Conservation (phyloP, 2,888 invertebrate species). For the Tachystola acroxantha region DNA sequence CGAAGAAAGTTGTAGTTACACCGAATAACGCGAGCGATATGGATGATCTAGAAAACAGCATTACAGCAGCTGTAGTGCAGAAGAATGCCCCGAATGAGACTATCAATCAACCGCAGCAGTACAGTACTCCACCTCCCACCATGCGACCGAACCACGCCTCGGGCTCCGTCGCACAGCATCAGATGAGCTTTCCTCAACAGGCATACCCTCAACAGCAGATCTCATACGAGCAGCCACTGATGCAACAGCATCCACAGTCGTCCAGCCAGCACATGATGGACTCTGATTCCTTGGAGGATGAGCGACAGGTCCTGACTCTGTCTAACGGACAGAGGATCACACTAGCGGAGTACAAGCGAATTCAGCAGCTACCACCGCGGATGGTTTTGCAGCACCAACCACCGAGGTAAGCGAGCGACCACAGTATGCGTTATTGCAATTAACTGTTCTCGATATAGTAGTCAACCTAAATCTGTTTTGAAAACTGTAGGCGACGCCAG, state of each 20-base stretch:
- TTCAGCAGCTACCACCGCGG: constrained; percentile 54
- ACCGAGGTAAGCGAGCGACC: constrained; percentile 8
- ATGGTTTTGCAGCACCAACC: constrained; percentile 43
- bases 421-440: no score
- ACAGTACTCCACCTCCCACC: constrained; percentile 42
- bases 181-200: constrained; percentile 45
- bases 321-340: constrained; percentile 63
- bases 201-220: constrained; percentile 41
- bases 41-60: constrained; percentile 75
- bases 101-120: constrained; percentile 41
- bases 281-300: constrained; percentile 55
- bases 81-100: constrained; percentile 52
- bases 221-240: constrained; percentile 42
- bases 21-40: constrained; percentile 68
- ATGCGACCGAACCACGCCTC: constrained; percentile 36
- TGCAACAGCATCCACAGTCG: constrained; percentile 44
- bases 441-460: background rate
- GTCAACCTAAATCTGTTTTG: no score
- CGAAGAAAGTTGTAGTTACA: constrained; percentile 62
- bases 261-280: constrained; percentile 54
- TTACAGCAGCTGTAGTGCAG: constrained; percentile 69
- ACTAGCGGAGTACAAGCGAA: constrained; percentile 62
- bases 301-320: constrained; percentile 57
- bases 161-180: constrained; percentile 28
- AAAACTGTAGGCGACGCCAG: no score